Evolutionary conservation across 2,797 vertebrate species (phyloP).

Genomic region (Leptodactylus fallax): DNA sequence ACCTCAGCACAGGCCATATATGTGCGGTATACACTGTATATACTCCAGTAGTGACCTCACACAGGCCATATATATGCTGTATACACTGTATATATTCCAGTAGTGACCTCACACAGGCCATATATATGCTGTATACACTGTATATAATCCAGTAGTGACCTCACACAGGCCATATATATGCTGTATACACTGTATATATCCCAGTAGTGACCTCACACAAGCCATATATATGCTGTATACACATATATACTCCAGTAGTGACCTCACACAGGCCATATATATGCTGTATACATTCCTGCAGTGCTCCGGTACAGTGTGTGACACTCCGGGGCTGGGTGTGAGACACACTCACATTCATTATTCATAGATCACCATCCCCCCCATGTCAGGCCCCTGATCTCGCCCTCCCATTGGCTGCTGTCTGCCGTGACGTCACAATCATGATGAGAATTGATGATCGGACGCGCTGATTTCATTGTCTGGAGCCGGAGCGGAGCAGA

Average conservation of each 20-base stretch:
- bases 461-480: constrained; percentile 99
- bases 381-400: constrained; percentile 87
- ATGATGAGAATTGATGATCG: constrained; percentile 99
- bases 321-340: background rate
- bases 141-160: background rate
- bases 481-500: constrained; percentile 66
- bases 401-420: constrained; percentile 86
- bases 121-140: background rate
- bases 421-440: constrained; percentile 94
- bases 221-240: too few species aligned
- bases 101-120: background rate
- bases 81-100: too few species aligned
- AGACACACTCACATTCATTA: background rate
- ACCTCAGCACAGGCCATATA: background rate
- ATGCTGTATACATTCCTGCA: too few species aligned
- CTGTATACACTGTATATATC: too few species aligned
- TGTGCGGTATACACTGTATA: background rate
- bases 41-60: background rate
- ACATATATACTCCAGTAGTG: too few species aligned
- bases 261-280: background rate
- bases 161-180: too few species aligned
- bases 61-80: too few species aligned
- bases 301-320: background rate
- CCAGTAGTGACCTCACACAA: background rate
- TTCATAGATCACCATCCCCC: background rate